A percentile compares a stretch with the other conserved stretches of the same genome.
phyloP scores from a whole-genome alignment of 2,113 vertebrate species.

The Capra hircus region DNA sequence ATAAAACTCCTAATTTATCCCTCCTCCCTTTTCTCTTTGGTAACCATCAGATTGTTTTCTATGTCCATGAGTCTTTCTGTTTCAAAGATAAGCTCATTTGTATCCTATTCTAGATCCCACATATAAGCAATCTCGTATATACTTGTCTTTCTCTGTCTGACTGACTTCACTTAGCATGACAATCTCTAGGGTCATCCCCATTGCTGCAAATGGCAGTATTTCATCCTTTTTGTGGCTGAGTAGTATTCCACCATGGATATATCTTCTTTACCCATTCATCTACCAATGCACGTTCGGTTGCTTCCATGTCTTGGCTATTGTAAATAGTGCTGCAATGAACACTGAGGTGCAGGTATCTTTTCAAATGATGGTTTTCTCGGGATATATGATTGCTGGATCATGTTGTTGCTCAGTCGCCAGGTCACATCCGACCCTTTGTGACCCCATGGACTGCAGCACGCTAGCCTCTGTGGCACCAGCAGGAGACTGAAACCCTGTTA shows the following conservation, averaged over 20 bases:
- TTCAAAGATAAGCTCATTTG: neutral
- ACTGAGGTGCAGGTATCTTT: neutral
- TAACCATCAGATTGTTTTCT: neutral
- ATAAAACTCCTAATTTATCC: neutral
- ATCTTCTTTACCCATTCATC: neutral
- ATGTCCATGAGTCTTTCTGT: neutral
- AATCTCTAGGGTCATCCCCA: neutral
- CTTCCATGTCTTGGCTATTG: neutral
- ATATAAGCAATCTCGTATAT: neutral
- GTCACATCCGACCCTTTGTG: neutral
- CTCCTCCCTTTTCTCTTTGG: neutral
- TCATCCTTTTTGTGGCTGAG: neutral
- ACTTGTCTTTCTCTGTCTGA: neutral
- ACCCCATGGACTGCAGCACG: neutral
- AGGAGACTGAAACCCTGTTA: neutral
- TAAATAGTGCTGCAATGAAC: neutral
- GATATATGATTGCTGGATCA: neutral
- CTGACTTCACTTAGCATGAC: neutral
- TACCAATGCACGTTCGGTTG: neutral
- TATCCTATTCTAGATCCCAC: neutral
- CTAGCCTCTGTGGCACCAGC: neutral
- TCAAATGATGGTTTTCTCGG: neutral
- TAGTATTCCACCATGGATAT: neutral
- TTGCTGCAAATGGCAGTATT: no score
- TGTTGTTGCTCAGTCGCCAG: neutral